Evolutionary conservation across 1,140 invertebrate genomes (phyloP).

Genomic region (Harpegnathos saltator): DNA sequence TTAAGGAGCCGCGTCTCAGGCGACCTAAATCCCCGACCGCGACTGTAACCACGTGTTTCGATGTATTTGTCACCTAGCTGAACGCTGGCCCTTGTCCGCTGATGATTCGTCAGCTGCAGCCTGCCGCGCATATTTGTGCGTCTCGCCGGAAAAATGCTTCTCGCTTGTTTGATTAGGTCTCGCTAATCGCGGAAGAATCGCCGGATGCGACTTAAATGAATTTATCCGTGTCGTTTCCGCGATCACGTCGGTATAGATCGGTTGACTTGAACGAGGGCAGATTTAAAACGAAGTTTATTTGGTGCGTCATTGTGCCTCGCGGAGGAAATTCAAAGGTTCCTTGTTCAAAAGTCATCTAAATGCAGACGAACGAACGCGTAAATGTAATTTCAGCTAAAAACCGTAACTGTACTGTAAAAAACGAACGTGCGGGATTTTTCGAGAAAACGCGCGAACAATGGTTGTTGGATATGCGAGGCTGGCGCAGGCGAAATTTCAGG

Average conservation of each 20-base stretch:
- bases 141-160: no score
- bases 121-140: no score
- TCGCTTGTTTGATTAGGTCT: neutral
- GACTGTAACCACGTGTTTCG: no score
- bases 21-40: no score
- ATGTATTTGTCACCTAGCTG: no score
- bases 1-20: neutral
- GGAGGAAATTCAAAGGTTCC: neutral
- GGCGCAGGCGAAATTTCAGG: neutral
- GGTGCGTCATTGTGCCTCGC: neutral
- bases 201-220: neutral
- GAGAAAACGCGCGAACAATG: constrained; percentile 1
- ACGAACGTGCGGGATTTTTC: neutral
- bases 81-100: no score
- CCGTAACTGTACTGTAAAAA: neutral
- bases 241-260: neutral
- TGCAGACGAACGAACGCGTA: neutral
- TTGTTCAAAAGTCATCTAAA: neutral
- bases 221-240: neutral
- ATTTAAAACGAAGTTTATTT: constrained; percentile 2
- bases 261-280: neutral
- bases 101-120: no score
- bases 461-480: neutral
- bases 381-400: constrained; percentile 36
- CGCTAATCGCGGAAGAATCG: neutral